phyloP scores from a whole-genome alignment of 2,888 invertebrate species.

The Petrophora chlorosata region DNA sequence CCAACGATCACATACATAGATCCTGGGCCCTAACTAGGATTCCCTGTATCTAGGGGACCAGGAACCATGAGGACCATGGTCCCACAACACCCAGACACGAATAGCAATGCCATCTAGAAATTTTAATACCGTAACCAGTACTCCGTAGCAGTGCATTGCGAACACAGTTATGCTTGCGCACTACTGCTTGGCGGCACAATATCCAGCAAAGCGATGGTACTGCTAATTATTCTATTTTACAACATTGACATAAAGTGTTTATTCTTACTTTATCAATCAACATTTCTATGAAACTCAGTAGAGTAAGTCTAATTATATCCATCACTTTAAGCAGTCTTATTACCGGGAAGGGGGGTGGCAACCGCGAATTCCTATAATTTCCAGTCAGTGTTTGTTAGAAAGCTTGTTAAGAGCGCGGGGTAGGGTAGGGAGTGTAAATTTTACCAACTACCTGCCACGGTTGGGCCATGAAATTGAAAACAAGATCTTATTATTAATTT shows the following conservation, averaged over 20 bases:
- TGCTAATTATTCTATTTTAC: too few species aligned
- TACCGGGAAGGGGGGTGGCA: slow-evolving; percentile 38
- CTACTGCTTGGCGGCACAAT: too few species aligned
- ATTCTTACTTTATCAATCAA: background rate
- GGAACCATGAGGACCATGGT: too few species aligned
- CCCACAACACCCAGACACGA: too few species aligned
- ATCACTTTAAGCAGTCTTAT: slow-evolving; percentile 45
- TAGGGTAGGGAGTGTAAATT: slow-evolving; percentile 71
- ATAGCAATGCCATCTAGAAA: too few species aligned
- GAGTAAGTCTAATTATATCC: slow-evolving; percentile 13
- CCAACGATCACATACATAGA: too few species aligned
- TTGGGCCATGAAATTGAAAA: slow-evolving; percentile 47
- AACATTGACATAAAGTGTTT: background rate
- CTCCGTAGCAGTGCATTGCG: too few species aligned
- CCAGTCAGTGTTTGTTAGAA: slow-evolving; percentile 72
- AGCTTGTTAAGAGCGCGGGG: slow-evolving; percentile 72
- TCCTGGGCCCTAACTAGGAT: too few species aligned
- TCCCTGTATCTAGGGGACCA: too few species aligned
- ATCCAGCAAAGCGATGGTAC: too few species aligned
- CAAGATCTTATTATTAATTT: background rate
- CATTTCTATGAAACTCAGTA: background rate
- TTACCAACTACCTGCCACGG: slow-evolving; percentile 59
- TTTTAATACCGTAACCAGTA: too few species aligned
- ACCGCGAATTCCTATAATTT: slow-evolving; percentile 64
- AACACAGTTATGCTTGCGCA: too few species aligned